These are phyloP conservation scores for Calameuta filiformis DNA, from an alignment of 2,888 invertebrate genomes.

Conservation along the genomic window DNA sequence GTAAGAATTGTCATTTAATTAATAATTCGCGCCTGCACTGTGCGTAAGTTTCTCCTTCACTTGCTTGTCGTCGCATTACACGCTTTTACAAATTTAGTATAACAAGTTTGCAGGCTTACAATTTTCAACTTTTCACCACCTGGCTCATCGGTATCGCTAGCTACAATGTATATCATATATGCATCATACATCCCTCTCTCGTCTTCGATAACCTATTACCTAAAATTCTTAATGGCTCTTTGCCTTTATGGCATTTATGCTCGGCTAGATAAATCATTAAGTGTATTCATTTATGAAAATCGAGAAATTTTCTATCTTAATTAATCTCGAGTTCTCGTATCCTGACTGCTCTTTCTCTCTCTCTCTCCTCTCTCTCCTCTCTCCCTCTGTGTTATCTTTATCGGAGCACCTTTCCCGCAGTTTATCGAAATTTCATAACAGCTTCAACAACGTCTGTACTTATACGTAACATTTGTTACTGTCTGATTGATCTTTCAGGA, in stretches of 20 bases:
- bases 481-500: neutral
- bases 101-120: slow-evolving; percentile 1
- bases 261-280: neutral
- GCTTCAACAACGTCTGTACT: neutral
- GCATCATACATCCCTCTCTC: neutral
- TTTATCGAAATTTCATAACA: neutral
- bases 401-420: neutral
- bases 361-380: slow-evolving; percentile 5
- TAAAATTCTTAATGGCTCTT: neutral
- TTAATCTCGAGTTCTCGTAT: neutral
- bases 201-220: neutral
- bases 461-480: neutral
- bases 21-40: neutral
- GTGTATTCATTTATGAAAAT: neutral
- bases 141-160: neutral
- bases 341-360: neutral
- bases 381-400: slow-evolving; percentile 9
- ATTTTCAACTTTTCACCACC: neutral
- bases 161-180: neutral
- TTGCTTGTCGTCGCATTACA: neutral
- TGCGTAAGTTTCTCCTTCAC: neutral
- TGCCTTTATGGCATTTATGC: neutral
- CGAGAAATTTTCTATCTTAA: slow-evolving; percentile 1
- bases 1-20: neutral
- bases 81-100: slow-evolving; percentile 4